Base-by-base conservation (phyloP, 2,797 vertebrate genomes). In the Percopsis omiscomaycus region DNA sequence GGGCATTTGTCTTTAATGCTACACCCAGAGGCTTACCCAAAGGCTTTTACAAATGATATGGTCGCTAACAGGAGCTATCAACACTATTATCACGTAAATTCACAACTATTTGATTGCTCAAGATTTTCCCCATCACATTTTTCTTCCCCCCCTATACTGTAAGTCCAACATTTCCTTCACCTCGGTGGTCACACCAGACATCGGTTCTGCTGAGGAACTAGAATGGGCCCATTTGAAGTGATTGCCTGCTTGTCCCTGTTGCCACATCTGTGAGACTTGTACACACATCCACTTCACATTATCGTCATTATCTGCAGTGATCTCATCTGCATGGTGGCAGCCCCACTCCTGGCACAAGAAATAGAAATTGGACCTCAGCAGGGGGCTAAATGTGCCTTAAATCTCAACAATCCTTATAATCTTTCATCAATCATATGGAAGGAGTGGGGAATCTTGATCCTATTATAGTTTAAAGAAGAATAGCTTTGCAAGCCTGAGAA, bases 351-450 rank as follows among this genome's bases (percentile, higher is more conserved):
- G 64, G 75, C 79, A 80, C 79, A 78, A 80, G 82, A 78, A 83
- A 77, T 73, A 81, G 84, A 91, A 90, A 89, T 89, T 84, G 90
- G 84, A 91, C 85, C 84, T 84, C 84, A 75, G 89, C 84, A 69
- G 88, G 86, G 86, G 84, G 87, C 80, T 92, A 91, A 92, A 92
- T 88, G 89, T 84, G 87, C 90, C 87, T 92, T 91, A 89, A 91
- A 80, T 91, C 89, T 88, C 89, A 89, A 90, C 89, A 92, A 90
- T 91, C 90, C 90, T 89, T 93, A 92, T 92, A 93, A 93, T 93
- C 92, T 93, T 90, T 93, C 93, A 94, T 93, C 92, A 92, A 87
- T 93, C 92, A 89, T 77, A 78, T 84, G 83, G 82, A 82, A 89
- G 89, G 81, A 83, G 85, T 83, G 78, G 73, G 22, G 75, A 87